Conservation (phyloP, 1,140 invertebrate genomes). For the Caerostris darwini region DNA sequence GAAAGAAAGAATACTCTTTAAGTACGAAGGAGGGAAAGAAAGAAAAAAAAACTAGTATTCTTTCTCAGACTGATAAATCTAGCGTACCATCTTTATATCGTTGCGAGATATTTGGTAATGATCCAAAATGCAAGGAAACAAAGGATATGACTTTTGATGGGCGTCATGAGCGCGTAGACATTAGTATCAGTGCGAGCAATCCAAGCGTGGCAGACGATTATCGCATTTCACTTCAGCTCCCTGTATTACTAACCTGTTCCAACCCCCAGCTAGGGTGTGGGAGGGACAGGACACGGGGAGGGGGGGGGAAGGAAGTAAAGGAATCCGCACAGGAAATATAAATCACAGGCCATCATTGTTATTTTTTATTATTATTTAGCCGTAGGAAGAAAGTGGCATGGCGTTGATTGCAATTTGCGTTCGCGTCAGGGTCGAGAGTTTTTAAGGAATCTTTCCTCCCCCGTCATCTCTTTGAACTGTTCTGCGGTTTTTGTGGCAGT, state of each 20-base stretch:
- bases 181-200: constrained; percentile 19
- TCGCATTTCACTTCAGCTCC: constrained; percentile 61
- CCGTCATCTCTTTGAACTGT: too few relatives aligned
- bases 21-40: too few relatives aligned
- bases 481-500: too few relatives aligned
- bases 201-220: constrained; percentile 64
- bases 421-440: not conserved
- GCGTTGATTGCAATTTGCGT: constrained; percentile 54
- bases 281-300: not conserved
- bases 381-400: not conserved
- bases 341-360: constrained; percentile 51
- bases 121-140: constrained; percentile 23
- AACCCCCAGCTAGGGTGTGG: not conserved
- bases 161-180: constrained; percentile 24
- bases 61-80: constrained; percentile 13
- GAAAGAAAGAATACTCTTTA: not conserved
- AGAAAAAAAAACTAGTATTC: not conserved
- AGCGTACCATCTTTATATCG: not conserved
- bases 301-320: constrained; percentile 2
- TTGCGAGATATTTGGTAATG: constrained; percentile 11
- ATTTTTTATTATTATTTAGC: constrained; percentile 39
- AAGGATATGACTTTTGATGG: constrained; percentile 18
- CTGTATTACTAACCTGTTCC: constrained; percentile 47
- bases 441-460: not conserved
- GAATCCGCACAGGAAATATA: constrained; percentile 73